Base-by-base conservation (phyloP, 2,888 invertebrate species). In the Eurois occulta region DNA sequence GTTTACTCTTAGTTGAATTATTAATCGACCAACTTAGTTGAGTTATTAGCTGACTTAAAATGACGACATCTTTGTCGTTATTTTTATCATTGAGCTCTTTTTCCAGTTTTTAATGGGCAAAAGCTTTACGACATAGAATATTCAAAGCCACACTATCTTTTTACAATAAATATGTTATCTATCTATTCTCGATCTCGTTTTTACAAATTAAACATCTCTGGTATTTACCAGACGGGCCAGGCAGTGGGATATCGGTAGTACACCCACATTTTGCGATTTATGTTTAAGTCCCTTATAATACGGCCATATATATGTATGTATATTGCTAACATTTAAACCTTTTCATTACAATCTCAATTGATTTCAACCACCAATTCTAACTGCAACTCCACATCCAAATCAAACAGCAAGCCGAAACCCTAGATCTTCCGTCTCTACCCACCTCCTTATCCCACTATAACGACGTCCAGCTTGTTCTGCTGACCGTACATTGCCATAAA, bases 401-500 rank as follows among this genome's bases (percentile, higher is more conserved):
- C 62, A 32, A 76, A 81, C n/a, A 58, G 5, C 16, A 35, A 1
- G 10, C 38, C 18, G 18, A 35, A 64, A 66, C 18, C 8, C 35
- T 24, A 77, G n/a, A 32, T 46, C 3, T 38, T 5, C 65, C 38
- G 58, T 38, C 11, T 38, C 62, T 75, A 69, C 65, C 52, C 48
- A 68, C 48, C 67, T 52, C 71, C 43, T 68, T 64, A 85, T 55
- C 60, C 43, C 62, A 65, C 43, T 41, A 70, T 69, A 81, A 72
- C 58, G 73, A 32, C 66, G 32, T 69, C 52, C 18, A 64, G 70
- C 80, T 76, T 85, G 81, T 87, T 75, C 60, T 80, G 86, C 84
- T 84, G 82, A 84, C 87, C 89, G 32, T 88, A 87, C 78, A 83
- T 32, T 68, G 80, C 81, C 76, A 89, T 89, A 89, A 89, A 89